Conservation (phyloP, 2,888 invertebrate species). For the Vannuccia rotundouncinata region DNA sequence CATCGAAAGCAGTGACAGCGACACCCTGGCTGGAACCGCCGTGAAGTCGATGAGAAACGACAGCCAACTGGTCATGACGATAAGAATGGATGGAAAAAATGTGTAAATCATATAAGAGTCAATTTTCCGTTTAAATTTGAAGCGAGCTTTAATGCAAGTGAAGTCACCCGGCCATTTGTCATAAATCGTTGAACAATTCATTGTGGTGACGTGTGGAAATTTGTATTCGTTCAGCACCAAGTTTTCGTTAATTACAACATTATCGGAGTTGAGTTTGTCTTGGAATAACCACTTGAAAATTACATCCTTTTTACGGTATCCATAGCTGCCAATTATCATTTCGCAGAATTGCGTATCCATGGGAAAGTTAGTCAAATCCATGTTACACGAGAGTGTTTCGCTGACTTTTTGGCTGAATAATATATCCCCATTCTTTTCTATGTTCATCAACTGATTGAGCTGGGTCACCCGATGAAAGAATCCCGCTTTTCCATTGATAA, state of each 20-base stretch:
- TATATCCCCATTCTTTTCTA: conserved; percentile 32
- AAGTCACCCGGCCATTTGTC: conserved; percentile 37
- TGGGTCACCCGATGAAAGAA: conserved; percentile 34
- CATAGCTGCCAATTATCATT: conserved; percentile 38
- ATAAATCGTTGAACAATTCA: conserved; percentile 3
- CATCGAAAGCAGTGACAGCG: conserved; percentile 37
- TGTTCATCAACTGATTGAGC: conserved; percentile 36
- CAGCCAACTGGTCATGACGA: conserved; percentile 38
- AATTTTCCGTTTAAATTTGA: conserved; percentile 35
- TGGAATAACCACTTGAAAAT: conserved; percentile 34
- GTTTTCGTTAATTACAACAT: conserved; percentile 22
- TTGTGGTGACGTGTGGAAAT: conserved; percentile 1
- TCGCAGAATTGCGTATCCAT: conserved; percentile 39
- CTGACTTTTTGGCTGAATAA: conserved; percentile 35
- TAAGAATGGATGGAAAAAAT: conserved; percentile 37
- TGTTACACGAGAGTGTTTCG: conserved; percentile 34
- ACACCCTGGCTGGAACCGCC: conserved; percentile 39
- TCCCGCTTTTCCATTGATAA: conserved; percentile 38
- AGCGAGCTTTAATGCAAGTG: conserved; percentile 33
- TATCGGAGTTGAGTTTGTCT: too few species aligned
- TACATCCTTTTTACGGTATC: conserved; percentile 34
- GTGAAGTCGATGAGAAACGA: conserved; percentile 39
- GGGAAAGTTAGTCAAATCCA: conserved; percentile 40
- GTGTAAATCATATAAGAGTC: conserved; percentile 39
- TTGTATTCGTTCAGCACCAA: conserved; percentile 39